A percentile compares a stretch with the other conserved stretches of the same genome.
phyloP scores from a whole-genome alignment of 1,140 invertebrate species.

The Druon quercuslanigerum region DNA sequence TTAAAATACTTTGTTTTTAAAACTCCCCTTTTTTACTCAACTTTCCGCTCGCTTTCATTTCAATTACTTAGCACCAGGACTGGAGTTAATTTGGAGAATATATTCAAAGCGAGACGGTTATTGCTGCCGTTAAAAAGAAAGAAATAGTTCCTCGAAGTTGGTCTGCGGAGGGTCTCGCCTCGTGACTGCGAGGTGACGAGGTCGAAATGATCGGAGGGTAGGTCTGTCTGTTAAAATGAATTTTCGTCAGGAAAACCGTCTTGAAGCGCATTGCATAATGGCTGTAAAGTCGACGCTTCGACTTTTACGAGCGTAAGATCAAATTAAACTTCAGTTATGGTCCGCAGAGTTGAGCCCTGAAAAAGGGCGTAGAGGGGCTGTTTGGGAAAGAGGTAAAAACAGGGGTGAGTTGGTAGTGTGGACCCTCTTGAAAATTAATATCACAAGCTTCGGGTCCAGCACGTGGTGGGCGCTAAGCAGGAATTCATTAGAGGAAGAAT shows the following conservation, averaged over 20 bases:
- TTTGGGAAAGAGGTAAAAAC: background rate
- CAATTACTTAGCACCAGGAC: background rate
- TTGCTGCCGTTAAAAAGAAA: conserved; percentile 29
- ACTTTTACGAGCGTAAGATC: conserved; percentile 58
- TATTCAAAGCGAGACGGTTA: conserved; percentile 27
- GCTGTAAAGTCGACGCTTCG: conserved; percentile 45
- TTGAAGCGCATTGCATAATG: conserved; percentile 41
- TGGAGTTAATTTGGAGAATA: conserved; percentile 22
- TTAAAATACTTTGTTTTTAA: too few relatives aligned
- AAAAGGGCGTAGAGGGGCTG: background rate
- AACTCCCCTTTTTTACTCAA: background rate
- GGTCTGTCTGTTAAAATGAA: conserved; percentile 38
- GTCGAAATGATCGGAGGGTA: conserved; percentile 11
- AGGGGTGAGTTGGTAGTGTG: conserved; percentile 29
- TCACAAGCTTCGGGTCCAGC: conserved; percentile 51
- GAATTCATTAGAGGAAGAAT: conserved; percentile 54
- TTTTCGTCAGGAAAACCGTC: conserved; percentile 49
- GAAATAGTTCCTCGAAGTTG: conserved; percentile 22
- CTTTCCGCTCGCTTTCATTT: conserved; percentile 10
- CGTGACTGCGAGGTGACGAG: conserved; percentile 13
- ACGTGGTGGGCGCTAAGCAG: conserved; percentile 45
- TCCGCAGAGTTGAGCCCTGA: conserved; percentile 31
- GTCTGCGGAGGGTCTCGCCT: conserved; percentile 10
- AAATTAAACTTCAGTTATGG: conserved; percentile 60
- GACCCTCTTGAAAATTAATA: conserved; percentile 53